A percentile compares a stretch with the other conserved stretches of the same genome.
These are phyloP conservation scores for Atta colombica DNA, from an alignment of 1,140 invertebrate species.

Conservation along the genomic window DNA sequence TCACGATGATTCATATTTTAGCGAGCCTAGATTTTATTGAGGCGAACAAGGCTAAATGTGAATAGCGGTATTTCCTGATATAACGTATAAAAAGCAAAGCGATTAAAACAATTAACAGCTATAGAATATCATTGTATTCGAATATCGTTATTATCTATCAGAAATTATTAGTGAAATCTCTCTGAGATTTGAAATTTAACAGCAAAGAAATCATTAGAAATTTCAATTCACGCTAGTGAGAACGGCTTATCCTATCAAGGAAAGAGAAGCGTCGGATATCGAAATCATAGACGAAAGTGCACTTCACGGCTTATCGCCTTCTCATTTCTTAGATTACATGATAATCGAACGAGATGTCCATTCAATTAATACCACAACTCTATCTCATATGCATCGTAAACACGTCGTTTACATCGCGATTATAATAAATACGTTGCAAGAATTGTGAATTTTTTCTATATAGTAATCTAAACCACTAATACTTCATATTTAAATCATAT, in stretches of 20 bases:
- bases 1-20: constrained; percentile 5
- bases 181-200: constrained; percentile 1
- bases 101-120: background rate
- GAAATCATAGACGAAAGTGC: constrained; percentile 44
- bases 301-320: constrained; percentile 53
- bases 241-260: constrained; percentile 8
- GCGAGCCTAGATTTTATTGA: background rate
- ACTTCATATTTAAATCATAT: background rate
- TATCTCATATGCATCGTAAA: constrained; percentile 27
- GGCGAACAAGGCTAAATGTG: background rate
- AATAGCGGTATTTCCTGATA: constrained; percentile 2
- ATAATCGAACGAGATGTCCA: constrained; percentile 22
- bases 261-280: constrained; percentile 9
- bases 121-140: background rate
- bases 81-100: background rate
- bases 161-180: constrained; percentile 24
- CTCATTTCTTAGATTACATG: constrained; percentile 51
- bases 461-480: background rate
- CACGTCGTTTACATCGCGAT: constrained; percentile 19
- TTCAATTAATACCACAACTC: constrained; percentile 32
- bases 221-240: background rate
- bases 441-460: background rate
- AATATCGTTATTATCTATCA: background rate
- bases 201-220: constrained; percentile 33
- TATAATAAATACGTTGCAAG: constrained; percentile 2